Evolutionary conservation across 2,888 invertebrate genomes (phyloP).

Genomic region (Minunthozetes semirufus): DNA sequence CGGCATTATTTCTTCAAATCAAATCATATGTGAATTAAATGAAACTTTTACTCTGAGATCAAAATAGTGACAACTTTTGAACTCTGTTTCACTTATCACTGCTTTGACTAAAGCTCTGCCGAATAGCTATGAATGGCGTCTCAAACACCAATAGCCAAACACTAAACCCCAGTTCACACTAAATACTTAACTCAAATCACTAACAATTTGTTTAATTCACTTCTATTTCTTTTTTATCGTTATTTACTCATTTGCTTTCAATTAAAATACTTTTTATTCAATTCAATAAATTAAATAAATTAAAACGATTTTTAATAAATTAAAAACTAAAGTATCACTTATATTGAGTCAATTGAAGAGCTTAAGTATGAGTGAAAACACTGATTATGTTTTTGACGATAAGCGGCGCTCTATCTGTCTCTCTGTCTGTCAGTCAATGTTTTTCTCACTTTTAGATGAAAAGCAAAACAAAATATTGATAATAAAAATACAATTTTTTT

Average conservation of each 20-base stretch:
- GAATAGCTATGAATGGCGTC: constrained; percentile 7
- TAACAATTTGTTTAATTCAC: no score
- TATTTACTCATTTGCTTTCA: no score
- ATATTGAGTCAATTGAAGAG: no score
- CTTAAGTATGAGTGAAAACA: no score
- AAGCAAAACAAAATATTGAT: background rate
- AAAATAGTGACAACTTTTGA: constrained; percentile 15
- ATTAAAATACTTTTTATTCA: no score
- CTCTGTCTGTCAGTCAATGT: no score
- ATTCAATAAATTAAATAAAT: no score
- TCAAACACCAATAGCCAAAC: background rate
- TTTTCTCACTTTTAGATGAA: background rate
- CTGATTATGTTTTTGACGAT: no score
- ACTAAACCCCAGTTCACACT: no score
- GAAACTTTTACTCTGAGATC: background rate
- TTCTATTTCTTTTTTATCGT: background rate
- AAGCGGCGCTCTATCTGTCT: background rate
- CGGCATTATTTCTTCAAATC: constrained; percentile 9
- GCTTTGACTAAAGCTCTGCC: background rate
- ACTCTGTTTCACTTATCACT: constrained; percentile 15
- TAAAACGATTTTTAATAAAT: no score
- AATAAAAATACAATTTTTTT: background rate
- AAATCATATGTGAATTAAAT: background rate
- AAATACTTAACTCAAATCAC: background rate
- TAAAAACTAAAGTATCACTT: no score